Base-by-base conservation (phyloP, 2,113 vertebrate genomes). In the Tauraco erythrolophus region DNA sequence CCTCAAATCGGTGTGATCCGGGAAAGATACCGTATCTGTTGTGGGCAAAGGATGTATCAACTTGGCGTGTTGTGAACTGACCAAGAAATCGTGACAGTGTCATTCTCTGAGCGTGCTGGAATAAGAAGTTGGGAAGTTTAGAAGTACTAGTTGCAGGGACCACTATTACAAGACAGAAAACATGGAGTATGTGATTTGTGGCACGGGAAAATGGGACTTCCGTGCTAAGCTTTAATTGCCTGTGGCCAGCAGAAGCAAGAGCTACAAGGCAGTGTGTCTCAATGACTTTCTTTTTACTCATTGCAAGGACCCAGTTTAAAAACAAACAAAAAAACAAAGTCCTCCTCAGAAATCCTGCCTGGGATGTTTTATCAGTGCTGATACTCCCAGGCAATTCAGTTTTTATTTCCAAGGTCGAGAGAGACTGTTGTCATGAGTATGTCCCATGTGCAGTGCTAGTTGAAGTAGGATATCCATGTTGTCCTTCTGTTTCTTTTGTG, bases 111-210 rank as follows among this genome's bases (percentile, higher is more conserved):
- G 14, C 7, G 0, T 39, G 48, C 2, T 23, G 61, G 43, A 28
- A 4, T 14, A 17, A 45, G 3, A 28, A 7, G 8, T 4, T 58
- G 65, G 48, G 72, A 27, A 51, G 79, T 58, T 16, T 0, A 9
- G 23, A 50, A 54, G 4, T 18, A 21, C 3, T 14, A 1, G 0
- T 50, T 48, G 17, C 8, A 9, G 14, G 9, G 28, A 9, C 5
- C 9, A 3, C 28, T 45, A 3, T 25, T 75, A n/a, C 22, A 37
- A 10, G 28, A 22, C 2, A 21, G 35, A 46, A 43, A 37, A 45
- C 0, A 3, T 30, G 19, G 19, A 30, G 35, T 7, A 5, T 0
- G 4, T 2, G 2, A 37, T 23, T 33, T 50, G 24, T 21, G 30
- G 33, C 17, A 2, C 1, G 45, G 48, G 25, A 35, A n/a, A 43